Conservation (phyloP, 2,797 vertebrate species). For the Enteromius mattozi region DNA sequence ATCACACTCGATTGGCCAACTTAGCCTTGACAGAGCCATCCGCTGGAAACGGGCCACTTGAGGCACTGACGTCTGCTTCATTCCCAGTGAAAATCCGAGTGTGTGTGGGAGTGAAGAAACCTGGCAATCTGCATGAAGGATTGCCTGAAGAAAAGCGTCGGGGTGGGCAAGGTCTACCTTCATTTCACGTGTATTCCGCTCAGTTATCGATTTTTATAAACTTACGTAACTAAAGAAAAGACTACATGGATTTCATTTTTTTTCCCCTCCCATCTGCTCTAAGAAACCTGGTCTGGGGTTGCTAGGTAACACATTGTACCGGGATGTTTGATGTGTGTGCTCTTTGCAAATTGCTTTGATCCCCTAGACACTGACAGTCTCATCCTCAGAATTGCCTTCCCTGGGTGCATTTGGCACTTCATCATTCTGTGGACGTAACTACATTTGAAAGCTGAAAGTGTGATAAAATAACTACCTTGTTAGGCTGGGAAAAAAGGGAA, state of each 20-base stretch:
- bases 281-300: constrained; percentile 79
- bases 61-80: constrained; percentile 49
- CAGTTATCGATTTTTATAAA: constrained; percentile 72
- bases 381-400: constrained; percentile 71
- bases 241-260: constrained; percentile 72
- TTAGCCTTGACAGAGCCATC: constrained; percentile 68
- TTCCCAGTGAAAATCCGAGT: constrained; percentile 38
- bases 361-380: constrained; percentile 71
- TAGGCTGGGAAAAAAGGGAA: constrained; percentile 71
- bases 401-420: constrained; percentile 74
- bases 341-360: constrained; percentile 81
- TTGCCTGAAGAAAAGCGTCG: constrained; percentile 56
- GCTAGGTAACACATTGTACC: constrained; percentile 79
- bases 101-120: constrained; percentile 31
- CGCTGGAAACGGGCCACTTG: constrained; percentile 67
- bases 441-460: constrained; percentile 74
- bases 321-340: constrained; percentile 74
- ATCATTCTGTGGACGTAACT: constrained; percentile 74
- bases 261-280: constrained; percentile 51
- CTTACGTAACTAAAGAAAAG: constrained; percentile 74
- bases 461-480: constrained; percentile 73
- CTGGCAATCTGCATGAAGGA: constrained; percentile 49
- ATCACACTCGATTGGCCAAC: constrained; percentile 69
- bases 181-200: constrained; percentile 57
- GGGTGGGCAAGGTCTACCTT: constrained; percentile 45